Conservation (phyloP, 2,888 invertebrate genomes). For the Philereme vetulata region DNA sequence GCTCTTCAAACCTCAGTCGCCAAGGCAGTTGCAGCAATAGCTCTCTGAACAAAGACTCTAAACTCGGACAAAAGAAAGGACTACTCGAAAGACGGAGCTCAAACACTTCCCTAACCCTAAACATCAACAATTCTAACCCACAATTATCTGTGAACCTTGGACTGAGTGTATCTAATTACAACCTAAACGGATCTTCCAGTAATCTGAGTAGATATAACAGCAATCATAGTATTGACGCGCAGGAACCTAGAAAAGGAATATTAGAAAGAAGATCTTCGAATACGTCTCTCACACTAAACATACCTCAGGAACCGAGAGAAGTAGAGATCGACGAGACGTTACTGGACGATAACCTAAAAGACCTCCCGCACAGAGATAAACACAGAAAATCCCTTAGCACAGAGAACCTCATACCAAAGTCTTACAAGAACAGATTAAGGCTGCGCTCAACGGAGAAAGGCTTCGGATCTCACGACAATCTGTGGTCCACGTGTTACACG, state of each 20-base stretch:
- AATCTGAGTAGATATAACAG: slow-evolving; percentile 78
- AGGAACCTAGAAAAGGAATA: slow-evolving; percentile 84
- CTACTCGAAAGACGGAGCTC: slow-evolving; percentile 93
- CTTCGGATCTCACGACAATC: slow-evolving; percentile 79
- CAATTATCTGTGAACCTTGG: slow-evolving; percentile 75
- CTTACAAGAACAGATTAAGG: slow-evolving; percentile 71
- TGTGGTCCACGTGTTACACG: slow-evolving; percentile 74
- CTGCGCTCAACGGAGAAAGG: slow-evolving; percentile 61
- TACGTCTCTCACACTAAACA: slow-evolving; percentile 89
- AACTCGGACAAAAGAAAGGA: slow-evolving; percentile 84
- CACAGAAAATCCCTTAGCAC: slow-evolving; percentile 85
- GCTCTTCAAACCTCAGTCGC: slow-evolving; percentile 76
- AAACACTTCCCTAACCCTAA: slow-evolving; percentile 94
- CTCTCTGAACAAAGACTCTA: slow-evolving; percentile 77
- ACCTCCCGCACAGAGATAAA: slow-evolving; percentile 65
- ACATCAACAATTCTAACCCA: slow-evolving; percentile 79
- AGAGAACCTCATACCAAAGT: slow-evolving; percentile 83
- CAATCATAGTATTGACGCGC: slow-evolving; percentile 73
- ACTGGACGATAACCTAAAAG: slow-evolving; percentile 65
- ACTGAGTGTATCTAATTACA: slow-evolving; percentile 79
- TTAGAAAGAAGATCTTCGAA: slow-evolving; percentile 91
- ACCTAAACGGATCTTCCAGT: slow-evolving; percentile 78
- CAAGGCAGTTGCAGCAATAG: slow-evolving; percentile 85
- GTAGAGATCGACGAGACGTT: slow-evolving; percentile 74
- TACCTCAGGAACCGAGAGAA: slow-evolving; percentile 74